Base-by-base conservation (phyloP, 2,113 vertebrate species). In the Solea senegalensis region DNA sequence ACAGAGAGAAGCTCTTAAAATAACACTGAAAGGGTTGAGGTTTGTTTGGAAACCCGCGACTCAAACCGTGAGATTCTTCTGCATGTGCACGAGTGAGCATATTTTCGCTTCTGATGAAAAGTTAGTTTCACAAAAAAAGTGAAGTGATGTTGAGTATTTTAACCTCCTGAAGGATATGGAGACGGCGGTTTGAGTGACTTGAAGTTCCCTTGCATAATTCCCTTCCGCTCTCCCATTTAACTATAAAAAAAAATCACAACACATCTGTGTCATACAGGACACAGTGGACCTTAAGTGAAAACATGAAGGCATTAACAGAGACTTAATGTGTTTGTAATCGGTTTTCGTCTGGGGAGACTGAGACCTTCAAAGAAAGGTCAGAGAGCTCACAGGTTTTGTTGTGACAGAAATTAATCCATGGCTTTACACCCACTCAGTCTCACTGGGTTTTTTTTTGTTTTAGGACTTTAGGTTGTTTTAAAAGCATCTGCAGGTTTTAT, bases 361-460 rank as follows among this genome's bases (percentile, higher is more conserved):
- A 75, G 71, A 45, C 48, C 59, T 72, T 84, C 16, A 86, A 76
- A 67, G 51, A 79, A 74, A 80, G 70, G 77, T 82, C 85, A 82
- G 15, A 10, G 7, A 65, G 64, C 74, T 78, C 60, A 65, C 57
- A 50, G 44, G 46, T 65, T 21, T 53, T 74, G 41, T 34, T 21
- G 66, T 43, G 62, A 73, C 54, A 65, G 63, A 80, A 57, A 65
- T 46, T 67, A 77, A 83, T 86, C 65, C 54, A 15, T 40, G 8
- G 65, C 21, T 84, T 76, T 74, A 62, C 40, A 34, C 54, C 57
- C 57, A 45, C 49, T 65, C 54, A 44, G 68, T 72, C 65, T 79
- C 51, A 66, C 10, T 15, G 7, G 71, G 41, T 43, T 28, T 13
- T 16, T 21, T 21, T 21, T 21, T 21, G 21, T 74, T 40, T 62